These are phyloP conservation scores for Chelonus insularis DNA, from an alignment of 1,140 invertebrate species.

Conservation along the genomic window DNA sequence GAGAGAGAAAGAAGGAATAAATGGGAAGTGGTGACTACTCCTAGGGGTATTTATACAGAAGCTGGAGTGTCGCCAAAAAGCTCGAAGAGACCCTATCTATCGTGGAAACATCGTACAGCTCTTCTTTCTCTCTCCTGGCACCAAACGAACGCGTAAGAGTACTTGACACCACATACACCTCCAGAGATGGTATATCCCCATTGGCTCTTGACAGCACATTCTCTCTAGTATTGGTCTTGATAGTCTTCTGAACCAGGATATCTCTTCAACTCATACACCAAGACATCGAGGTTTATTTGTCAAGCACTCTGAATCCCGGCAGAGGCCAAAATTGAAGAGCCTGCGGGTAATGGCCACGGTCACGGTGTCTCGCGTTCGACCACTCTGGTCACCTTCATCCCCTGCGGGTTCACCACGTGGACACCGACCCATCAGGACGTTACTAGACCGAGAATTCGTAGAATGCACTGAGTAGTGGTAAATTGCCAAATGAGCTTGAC, in stretches of 20 bases:
- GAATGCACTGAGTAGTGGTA: too few species aligned
- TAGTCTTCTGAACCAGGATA: not conserved
- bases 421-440: too few species aligned
- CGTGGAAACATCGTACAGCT: conserved; percentile 38
- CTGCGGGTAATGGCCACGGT: conserved; percentile 35
- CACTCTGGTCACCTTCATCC: not conserved
- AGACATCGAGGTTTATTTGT: conserved; percentile 41
- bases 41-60: conserved; percentile 53
- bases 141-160: conserved; percentile 23
- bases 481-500: too few species aligned
- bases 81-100: conserved; percentile 50
- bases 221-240: conserved; percentile 15
- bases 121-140: conserved; percentile 15
- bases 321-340: conserved; percentile 40
- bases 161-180: conserved; percentile 34
- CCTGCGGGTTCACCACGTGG: not conserved
- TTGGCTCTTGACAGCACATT: conserved; percentile 34
- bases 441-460: too few species aligned
- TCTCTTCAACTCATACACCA: not conserved
- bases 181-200: conserved; percentile 34
- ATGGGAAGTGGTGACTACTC: conserved; percentile 43
- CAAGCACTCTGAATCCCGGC: conserved; percentile 35
- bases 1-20: conserved; percentile 22
- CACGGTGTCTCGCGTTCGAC: conserved; percentile 10
- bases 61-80: conserved; percentile 57